phyloP scores from a whole-genome alignment of 2,113 vertebrate species.

The Eptesicus fuscus region DNA sequence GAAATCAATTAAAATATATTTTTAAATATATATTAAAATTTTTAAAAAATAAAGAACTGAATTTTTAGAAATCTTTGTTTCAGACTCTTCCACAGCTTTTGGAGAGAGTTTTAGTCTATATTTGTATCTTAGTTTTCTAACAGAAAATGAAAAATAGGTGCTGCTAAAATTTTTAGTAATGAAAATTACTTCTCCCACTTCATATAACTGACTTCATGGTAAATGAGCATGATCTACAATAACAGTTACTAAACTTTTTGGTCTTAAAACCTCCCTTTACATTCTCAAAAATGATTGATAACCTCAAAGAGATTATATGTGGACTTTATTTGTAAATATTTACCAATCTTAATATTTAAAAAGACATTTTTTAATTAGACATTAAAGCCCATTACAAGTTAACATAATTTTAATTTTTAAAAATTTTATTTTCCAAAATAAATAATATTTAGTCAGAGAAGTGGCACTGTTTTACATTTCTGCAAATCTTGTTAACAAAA shows the following conservation, averaged over 20 bases:
- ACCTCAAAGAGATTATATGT: neutral
- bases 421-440: slow-evolving; percentile 13
- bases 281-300: neutral
- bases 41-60: neutral
- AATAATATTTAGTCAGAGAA: neutral
- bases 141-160: neutral
- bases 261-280: neutral
- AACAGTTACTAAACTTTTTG: neutral
- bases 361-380: neutral
- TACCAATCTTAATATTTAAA: neutral
- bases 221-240: neutral
- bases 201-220: neutral
- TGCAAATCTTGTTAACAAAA: neutral
- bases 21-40: too few relatives aligned
- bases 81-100: neutral
- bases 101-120: neutral
- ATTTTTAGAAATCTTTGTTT: slow-evolving; percentile 1
- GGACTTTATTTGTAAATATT: neutral
- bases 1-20: too few relatives aligned
- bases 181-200: neutral
- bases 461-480: neutral
- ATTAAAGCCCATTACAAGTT: neutral
- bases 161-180: neutral
- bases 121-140: neutral
- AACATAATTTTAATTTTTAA: neutral